Base-by-base conservation (phyloP, 2,888 invertebrate species). In the Aleiodes testaceus region DNA sequence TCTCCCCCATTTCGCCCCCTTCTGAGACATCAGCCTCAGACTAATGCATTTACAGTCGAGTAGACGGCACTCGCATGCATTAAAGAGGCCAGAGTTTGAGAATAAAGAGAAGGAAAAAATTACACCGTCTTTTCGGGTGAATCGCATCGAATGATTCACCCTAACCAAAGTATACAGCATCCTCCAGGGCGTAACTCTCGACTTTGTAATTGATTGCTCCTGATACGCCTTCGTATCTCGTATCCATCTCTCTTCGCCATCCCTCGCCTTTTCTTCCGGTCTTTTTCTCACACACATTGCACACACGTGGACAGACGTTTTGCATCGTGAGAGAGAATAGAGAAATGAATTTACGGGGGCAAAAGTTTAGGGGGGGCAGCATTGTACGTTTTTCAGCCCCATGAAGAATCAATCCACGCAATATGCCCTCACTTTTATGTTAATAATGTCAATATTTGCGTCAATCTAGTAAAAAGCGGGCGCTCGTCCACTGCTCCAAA, bases 201-300 rank as follows among this genome's bases (percentile, higher is more conserved):
- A 84, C 84, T 84, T 79, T 75, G 82, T 85, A 86, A 86, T 85
- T 86, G 85, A 86, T 86, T 84, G 85, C 81, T 83, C 82, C 79
- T 81, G 86, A 85, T 85, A 85, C 85, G 85, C 84, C 86, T 86
- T 81, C 83, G 84, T 85, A 85, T 85, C 83, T 83, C 79, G 80
- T 84, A 85, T 85, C 81, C 83, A 85, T 86, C 84, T 73, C 59
- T 66, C 64, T 36, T 59, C 72, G 70, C 72, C 72, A 69, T 73
- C 74, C 73, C 71, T 50, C 30, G 36, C 20, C 42, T 65, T 44
- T 30, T 63, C 50, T 70, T 66, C 59, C 55, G 67, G 55, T 68
- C 52, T 70, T 63, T 59, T 52, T 53, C 44, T 22, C 53, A 50
- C 74, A 69, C 69, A 64, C 65, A 72, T n/a, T 66, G 59, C 64